Evolutionary conservation across 2,113 vertebrate genomes (phyloP).

Genomic region (Lucifuga dentata): DNA sequence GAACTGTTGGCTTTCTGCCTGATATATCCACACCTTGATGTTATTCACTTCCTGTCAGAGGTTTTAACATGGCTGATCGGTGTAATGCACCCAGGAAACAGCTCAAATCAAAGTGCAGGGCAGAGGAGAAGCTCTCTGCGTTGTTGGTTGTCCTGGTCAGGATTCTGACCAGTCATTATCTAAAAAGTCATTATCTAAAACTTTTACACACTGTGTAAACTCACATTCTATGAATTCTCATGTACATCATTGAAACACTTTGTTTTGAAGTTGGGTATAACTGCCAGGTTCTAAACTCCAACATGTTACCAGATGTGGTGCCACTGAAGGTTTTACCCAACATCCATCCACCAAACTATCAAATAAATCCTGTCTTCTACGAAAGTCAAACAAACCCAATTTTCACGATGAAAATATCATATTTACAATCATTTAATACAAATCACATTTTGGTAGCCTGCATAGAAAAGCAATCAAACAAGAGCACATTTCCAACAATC

Average conservation of each 20-base stretch:
- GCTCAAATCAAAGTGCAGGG: conserved; percentile 23
- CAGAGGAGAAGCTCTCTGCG: conserved; percentile 38
- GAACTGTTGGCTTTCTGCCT: too few relatives aligned
- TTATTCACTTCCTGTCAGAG: too few relatives aligned
- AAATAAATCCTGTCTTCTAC: background rate
- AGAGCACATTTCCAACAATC: conserved; percentile 23
- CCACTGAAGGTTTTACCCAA: background rate
- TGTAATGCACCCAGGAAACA: conserved; percentile 20
- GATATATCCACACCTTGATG: too few relatives aligned
- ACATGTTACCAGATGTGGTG: background rate
- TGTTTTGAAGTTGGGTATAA: background rate
- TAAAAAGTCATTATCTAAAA: background rate
- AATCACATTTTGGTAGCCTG: conserved; percentile 19
- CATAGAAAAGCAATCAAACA: conserved; percentile 38
- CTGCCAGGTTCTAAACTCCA: background rate
- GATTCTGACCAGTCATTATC: conserved; percentile 15
- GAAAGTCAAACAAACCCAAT: background rate
- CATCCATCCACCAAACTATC: background rate
- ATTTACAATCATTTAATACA: conserved; percentile 18
- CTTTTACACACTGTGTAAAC: conserved; percentile 44
- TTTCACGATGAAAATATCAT: conserved; percentile 21
- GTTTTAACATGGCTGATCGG: too few relatives aligned
- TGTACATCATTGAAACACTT: background rate
- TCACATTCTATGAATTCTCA: background rate
- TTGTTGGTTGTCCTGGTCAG: conserved; percentile 13